phyloP scores from a whole-genome alignment of 2,797 vertebrate species.

The Amblyopsis hoosieri region DNA sequence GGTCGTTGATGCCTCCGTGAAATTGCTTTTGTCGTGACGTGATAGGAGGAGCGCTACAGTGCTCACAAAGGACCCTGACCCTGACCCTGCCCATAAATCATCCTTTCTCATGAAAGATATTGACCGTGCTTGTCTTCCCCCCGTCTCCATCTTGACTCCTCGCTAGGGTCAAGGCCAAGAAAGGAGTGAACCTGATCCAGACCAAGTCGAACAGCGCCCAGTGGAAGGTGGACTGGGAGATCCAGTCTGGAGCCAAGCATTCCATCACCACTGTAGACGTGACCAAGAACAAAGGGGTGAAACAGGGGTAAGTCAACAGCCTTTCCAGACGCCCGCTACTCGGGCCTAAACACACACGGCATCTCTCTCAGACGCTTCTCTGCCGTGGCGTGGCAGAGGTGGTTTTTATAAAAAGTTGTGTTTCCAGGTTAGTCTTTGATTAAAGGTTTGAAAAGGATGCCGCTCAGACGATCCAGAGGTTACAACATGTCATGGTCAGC shows the following conservation, averaged over 20 bases:
- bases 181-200: slow-evolving; percentile 92
- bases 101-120: slow-evolving; percentile 43
- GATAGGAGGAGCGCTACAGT: slow-evolving; percentile 33
- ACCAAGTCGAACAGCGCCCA: slow-evolving; percentile 88
- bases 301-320: slow-evolving; percentile 80
- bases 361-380: slow-evolving; percentile 7
- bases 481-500: too few species aligned
- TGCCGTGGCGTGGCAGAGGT: slow-evolving; percentile 1
- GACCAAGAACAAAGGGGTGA: slow-evolving; percentile 78
- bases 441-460: slow-evolving; percentile 35
- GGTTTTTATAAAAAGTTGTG: slow-evolving; percentile 19
- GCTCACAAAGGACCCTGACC: slow-evolving; percentile 40
- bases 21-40: slow-evolving; percentile 63
- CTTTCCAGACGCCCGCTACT: neutral
- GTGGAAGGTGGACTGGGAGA: slow-evolving; percentile 92
- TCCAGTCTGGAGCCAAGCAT: slow-evolving; percentile 93
- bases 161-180: slow-evolving; percentile 96
- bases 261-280: slow-evolving; percentile 93
- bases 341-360: slow-evolving; percentile 28
- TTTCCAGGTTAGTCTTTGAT: neutral
- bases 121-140: slow-evolving; percentile 21
- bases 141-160: slow-evolving; percentile 10
- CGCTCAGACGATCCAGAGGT: neutral
- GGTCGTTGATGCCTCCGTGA: slow-evolving; percentile 62
- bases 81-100: slow-evolving; percentile 61